Evolutionary conservation across 2,888 invertebrate species (phyloP).

Genomic region (Catocala nupta): DNA sequence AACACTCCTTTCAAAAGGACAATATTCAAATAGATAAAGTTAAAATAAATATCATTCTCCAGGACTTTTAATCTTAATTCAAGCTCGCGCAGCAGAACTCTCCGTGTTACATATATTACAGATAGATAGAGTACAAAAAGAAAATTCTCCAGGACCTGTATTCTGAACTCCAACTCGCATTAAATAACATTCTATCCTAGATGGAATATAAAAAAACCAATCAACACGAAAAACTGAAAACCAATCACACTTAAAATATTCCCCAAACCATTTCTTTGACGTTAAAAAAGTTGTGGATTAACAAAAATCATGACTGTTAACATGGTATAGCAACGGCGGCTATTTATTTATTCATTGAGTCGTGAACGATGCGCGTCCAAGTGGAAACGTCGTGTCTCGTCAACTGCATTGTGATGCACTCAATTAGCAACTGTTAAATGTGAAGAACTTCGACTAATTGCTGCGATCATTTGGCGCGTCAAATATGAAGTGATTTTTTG

Average conservation of each 20-base stretch:
- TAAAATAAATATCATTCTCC: no score
- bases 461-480: conserved; percentile 49
- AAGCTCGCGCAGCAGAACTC: no score
- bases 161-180: no score
- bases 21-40: no score
- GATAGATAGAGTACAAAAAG: no score
- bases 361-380: conserved; percentile 69
- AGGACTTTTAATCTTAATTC: no score
- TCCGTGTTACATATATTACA: no score
- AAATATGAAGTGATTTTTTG: conserved; percentile 52
- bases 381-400: conserved; percentile 71
- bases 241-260: conserved; percentile 19
- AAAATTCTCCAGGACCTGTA: no score
- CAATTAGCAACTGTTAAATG: conserved; percentile 69
- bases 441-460: conserved; percentile 57
- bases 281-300: conserved; percentile 28
- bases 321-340: conserved; percentile 60
- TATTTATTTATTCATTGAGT: conserved; percentile 81
- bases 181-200: no score
- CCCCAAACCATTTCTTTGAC: conserved; percentile 4
- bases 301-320: conserved; percentile 46
- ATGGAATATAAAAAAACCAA: not conserved
- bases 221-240: not conserved
- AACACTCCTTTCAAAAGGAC: no score
- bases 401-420: conserved; percentile 75